Percentiles rank a stretch among this genome's conserved stretches.
Conservation (phyloP, 2,113 vertebrate genomes). For the Mesocricetus auratus region DNA sequence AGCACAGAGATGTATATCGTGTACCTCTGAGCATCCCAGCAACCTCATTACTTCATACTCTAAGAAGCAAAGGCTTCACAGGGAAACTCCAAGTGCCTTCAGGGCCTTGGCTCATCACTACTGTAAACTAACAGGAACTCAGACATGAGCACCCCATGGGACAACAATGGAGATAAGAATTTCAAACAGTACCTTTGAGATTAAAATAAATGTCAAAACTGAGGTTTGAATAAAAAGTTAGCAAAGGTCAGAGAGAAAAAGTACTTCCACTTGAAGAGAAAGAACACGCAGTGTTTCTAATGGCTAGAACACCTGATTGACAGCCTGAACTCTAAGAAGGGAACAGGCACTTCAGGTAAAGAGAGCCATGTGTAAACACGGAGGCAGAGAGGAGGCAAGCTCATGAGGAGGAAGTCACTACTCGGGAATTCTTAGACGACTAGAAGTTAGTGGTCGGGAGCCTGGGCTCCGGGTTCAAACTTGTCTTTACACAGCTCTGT, state of each 20-base stretch:
- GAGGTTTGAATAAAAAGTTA: slow-evolving; percentile 23
- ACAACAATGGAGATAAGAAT: background rate
- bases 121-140: background rate
- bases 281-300: background rate
- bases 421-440: background rate
- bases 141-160: background rate
- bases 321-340: background rate
- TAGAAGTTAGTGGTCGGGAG: background rate
- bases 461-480: background rate
- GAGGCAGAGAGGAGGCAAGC: no score
- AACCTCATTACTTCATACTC: background rate
- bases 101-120: background rate
- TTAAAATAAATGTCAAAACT: slow-evolving; percentile 2
- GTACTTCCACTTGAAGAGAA: background rate
- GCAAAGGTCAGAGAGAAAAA: slow-evolving; percentile 13
- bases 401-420: background rate
- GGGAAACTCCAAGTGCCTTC: background rate
- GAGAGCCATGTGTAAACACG: background rate
- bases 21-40: background rate
- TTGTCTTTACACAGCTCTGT: background rate
- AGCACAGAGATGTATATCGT: background rate
- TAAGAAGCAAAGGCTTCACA: background rate
- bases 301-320: background rate
- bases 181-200: background rate
- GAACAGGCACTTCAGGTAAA: background rate